Percentiles rank a stretch among this genome's conserved stretches.
Evolutionary conservation across 2,797 vertebrate genomes (phyloP).

Genomic region (Coccyzus lansbergi): DNA sequence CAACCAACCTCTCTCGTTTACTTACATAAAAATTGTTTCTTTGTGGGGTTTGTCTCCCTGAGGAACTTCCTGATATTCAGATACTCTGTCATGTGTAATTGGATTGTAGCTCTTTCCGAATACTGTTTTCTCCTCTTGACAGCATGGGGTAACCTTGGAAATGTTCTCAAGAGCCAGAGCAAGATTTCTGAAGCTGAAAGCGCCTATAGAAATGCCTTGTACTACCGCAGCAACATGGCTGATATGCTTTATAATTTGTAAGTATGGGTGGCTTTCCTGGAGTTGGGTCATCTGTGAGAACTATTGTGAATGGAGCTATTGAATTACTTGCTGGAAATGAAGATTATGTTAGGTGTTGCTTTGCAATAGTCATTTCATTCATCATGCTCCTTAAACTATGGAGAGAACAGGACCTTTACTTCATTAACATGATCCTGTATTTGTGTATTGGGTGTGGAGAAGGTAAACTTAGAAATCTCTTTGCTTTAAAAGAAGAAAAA

Average conservation of each 20-base stretch:
- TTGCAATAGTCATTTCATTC: background rate
- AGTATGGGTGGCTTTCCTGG: conserved; percentile 78
- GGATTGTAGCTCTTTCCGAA: conserved; percentile 67
- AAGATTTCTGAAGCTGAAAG: conserved; percentile 94
- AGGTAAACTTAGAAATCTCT: background rate
- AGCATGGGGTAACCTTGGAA: conserved; percentile 99
- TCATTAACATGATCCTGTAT: background rate
- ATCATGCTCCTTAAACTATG: conserved; percentile 25
- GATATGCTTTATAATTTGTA: conserved; percentile 99
- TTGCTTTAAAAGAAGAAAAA: background rate
- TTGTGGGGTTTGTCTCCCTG: conserved; percentile 41
- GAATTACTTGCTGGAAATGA: conserved; percentile 34
- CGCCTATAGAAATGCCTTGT: conserved; percentile 96
- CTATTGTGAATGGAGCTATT: conserved; percentile 29
- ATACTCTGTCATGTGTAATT: conserved; percentile 61
- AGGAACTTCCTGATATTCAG: conserved; percentile 47
- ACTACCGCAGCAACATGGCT: conserved; percentile 99
- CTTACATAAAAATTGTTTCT: conserved; percentile 33
- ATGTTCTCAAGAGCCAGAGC: conserved; percentile 98
- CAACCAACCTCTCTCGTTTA: background rate
- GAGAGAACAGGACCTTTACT: conserved; percentile 13
- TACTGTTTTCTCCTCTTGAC: conserved; percentile 75
- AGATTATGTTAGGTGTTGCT: conserved; percentile 19
- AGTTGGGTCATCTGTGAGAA: conserved; percentile 42
- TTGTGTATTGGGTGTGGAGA: background rate